A percentile compares a stretch with the other conserved stretches of the same genome.
Evolutionary conservation across 2,797 vertebrate species (phyloP).

Genomic region (Tenualosa thibaudeaui): DNA sequence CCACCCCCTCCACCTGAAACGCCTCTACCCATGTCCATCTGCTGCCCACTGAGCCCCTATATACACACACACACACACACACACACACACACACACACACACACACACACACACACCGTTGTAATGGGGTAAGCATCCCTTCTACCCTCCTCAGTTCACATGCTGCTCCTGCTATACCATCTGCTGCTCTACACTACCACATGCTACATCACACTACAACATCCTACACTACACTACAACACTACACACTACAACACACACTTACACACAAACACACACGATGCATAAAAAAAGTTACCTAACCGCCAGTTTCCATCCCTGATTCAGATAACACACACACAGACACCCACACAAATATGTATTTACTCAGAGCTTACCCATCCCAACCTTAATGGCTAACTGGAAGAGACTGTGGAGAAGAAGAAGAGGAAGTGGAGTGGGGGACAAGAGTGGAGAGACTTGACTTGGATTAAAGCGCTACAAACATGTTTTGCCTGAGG

Average conservation of each 20-base stretch:
- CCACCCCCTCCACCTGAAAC: background rate
- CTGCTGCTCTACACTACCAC: constrained; percentile 1
- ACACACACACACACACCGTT: constrained; percentile 1
- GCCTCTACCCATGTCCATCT: background rate
- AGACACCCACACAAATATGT: background rate
- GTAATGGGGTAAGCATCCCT: background rate
- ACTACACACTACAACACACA: background rate
- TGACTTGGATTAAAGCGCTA: background rate
- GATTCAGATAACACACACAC: background rate
- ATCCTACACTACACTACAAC: background rate
- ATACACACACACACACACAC: constrained; percentile 15
- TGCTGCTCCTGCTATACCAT: background rate
- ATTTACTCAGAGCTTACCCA: background rate
- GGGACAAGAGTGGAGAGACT: background rate
- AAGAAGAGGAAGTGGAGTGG: background rate
- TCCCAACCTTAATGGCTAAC: constrained; percentile 12
- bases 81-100: constrained; percentile 25
- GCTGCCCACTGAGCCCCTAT: background rate
- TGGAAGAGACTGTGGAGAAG: background rate
- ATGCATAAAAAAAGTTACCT: background rate
- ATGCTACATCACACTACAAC: background rate
- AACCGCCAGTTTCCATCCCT: background rate
- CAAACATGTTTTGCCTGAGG: background rate
- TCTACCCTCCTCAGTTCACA: background rate
- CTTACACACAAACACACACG: too few relatives aligned